Evolutionary conservation across 1,140 invertebrate genomes (phyloP), one percentile per base, ranked within the genome.

Genomic region (Drosophila nasuta): DNA sequence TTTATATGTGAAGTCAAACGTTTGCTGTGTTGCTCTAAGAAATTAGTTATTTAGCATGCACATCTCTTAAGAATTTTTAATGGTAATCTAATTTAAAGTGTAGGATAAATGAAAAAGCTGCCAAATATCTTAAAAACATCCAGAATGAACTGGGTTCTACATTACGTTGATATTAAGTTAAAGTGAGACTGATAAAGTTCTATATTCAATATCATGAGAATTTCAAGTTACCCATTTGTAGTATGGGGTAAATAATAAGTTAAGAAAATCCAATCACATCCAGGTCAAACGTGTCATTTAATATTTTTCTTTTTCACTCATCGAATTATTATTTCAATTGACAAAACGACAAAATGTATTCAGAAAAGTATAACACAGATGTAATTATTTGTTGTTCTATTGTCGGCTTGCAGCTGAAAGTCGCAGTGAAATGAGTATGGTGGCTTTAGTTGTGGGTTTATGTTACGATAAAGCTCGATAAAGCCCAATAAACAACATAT

Each of bases 401-500:
- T 25, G 64, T 54, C 6, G 52, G 8, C 43, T 17, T 8, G 1
- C 35, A 49, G 30, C 20, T n/a, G 60, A 68, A 25, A 54, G 63
- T 67, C 38, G 28, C 30, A 38, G 4, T 15, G 35, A 54, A 74
- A 68, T 62, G 56, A 57, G 43, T 41, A 48, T 57, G 51, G 48
- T 57, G 30, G 65, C 56, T 56, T 56, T 56, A 48, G 57, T 62
- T 68, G 33, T 15, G 65, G 65, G 25, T 38, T 54, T 35, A 25
- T 13, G 43, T 52, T 54, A 57, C 65, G 71, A 74, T 74, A 67
- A 68, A 69, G 38, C 64, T 49, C 15, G 3, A 74, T 69, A 74
- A 68, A 69, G 48, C 64, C 57, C 41, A n/a, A 74, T 69, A 74
- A 74, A 74, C 56, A 68, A 69, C 57, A 20, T 41, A 59, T 65